Evolutionary conservation across 2,113 vertebrate species (phyloP).

Genomic region (Aptenodytes forsteri): DNA sequence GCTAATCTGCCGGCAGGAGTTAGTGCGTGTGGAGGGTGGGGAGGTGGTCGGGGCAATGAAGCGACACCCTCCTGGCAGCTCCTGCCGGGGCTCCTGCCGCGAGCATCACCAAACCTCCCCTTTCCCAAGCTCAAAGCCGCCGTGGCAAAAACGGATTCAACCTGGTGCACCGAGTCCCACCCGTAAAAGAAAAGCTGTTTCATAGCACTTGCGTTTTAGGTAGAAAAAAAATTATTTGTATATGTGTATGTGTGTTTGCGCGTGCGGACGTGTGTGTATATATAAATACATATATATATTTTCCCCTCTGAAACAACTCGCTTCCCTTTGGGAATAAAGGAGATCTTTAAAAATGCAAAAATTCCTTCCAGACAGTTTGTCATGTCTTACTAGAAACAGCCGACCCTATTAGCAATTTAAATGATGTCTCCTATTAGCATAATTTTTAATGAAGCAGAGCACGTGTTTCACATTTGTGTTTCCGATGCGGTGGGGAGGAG

Average conservation of each 20-base stretch:
- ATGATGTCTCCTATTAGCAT: slow-evolving; percentile 58
- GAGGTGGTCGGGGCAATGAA: background rate
- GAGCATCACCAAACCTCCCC: background rate
- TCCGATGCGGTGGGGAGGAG: background rate
- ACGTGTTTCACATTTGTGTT: slow-evolving; percentile 48
- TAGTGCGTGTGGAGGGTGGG: background rate
- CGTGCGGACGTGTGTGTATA: background rate
- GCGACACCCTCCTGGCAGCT: background rate
- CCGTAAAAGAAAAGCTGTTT: background rate
- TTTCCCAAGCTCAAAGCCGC: background rate
- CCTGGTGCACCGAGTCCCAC: no score
- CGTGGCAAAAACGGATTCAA: rapidly evolving
- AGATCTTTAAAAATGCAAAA: slow-evolving; percentile 69
- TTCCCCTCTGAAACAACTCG: slow-evolving; percentile 8
- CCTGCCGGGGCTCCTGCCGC: background rate
- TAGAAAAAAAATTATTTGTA: background rate
- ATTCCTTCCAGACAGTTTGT: slow-evolving; percentile 67
- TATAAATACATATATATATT: slow-evolving; percentile 62
- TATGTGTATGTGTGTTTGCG: slow-evolving; percentile 1
- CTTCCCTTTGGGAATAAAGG: slow-evolving; percentile 62
- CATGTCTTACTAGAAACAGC: slow-evolving; percentile 64
- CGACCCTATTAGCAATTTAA: slow-evolving; percentile 63
- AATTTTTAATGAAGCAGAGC: slow-evolving; percentile 67
- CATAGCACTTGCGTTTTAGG: background rate
- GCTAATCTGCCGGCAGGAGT: background rate